Conservation (phyloP, 2,888 invertebrate species). For the Siphlonurus alternatus region DNA sequence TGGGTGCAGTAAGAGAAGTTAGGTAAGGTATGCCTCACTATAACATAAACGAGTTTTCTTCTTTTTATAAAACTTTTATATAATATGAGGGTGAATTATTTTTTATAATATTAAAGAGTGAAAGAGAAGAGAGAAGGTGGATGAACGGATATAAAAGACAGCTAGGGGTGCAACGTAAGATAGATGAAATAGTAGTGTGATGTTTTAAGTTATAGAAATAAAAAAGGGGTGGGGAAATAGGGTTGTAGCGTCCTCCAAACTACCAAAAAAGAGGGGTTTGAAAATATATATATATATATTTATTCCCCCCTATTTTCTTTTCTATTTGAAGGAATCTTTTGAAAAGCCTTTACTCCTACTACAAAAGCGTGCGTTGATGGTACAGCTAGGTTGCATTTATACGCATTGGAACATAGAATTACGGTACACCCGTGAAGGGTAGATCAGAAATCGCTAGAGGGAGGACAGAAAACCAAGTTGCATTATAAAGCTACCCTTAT, state of each 20-base stretch:
- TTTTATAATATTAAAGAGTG: neutral
- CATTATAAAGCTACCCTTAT: neutral
- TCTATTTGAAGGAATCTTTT: neutral
- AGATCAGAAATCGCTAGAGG: too few relatives aligned
- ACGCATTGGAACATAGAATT: too few relatives aligned
- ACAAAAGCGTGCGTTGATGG: neutral
- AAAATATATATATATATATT: neutral
- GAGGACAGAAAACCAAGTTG: neutral
- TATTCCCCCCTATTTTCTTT: neutral
- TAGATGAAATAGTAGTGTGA: too few relatives aligned
- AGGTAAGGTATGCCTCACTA: neutral
- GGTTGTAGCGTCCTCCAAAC: neutral
- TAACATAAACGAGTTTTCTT: neutral
- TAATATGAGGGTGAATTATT: neutral
- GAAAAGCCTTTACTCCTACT: neutral
- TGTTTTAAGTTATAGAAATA: neutral
- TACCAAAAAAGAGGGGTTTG: neutral
- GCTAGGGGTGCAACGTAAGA: neutral
- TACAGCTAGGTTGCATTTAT: too few relatives aligned
- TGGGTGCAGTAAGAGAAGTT: neutral
- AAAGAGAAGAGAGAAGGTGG: neutral
- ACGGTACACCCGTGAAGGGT: too few relatives aligned
- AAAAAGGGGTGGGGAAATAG: neutral
- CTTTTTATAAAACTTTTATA: too few relatives aligned
- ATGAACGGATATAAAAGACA: too few relatives aligned